Evolutionary conservation across 2,113 vertebrate genomes (phyloP), one percentile per base, ranked within the genome.

Genomic region (Bombycilla garrulus): DNA sequence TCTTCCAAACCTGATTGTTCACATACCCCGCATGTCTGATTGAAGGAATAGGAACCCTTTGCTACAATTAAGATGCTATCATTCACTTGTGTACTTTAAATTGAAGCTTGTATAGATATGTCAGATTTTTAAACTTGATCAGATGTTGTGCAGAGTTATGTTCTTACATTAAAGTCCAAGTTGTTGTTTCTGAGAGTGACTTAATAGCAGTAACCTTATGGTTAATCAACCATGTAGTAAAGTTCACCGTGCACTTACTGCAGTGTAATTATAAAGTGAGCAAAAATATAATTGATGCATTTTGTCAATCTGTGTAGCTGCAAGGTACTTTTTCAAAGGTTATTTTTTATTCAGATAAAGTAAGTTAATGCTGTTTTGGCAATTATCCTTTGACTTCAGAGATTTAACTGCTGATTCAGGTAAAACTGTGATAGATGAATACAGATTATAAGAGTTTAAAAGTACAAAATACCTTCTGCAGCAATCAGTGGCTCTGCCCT

Each of bases 281-380:
- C 92, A 97, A 97, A 97, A 96, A 96, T 96, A 97, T 97, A 98
- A 98, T 98, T 98, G 97, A 98, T 98, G 98, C 92, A 95, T 98
- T 98, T 98, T 98, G 98, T 98, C 98, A 98, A 97, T 98, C 97
- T 97, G 94, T 97, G 93, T 98, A 98, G 98, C 98, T 99, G 97
- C 96, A 97, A 98, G 98, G 98, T 98, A 98, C 96, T 98, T 97
- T 98, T 95, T 95, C 92, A 98, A 99, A 98, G 98, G 97, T 98
- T 98, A 98, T 98, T 97, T 98, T 94, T 93, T 91, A 97, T 98
- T 97, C 38, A 60, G 92, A 84, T 97, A 97, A 98, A 98, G 97
- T 95, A 97, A 98, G 91, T 97, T 98, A 98, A 97, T 97, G 97
- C 86, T 91, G 86, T 44, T 97, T 97, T 86, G 96, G 96, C 90